Conservation (phyloP, 2,888 invertebrate genomes). For the Mallateleia sp. region DNA sequence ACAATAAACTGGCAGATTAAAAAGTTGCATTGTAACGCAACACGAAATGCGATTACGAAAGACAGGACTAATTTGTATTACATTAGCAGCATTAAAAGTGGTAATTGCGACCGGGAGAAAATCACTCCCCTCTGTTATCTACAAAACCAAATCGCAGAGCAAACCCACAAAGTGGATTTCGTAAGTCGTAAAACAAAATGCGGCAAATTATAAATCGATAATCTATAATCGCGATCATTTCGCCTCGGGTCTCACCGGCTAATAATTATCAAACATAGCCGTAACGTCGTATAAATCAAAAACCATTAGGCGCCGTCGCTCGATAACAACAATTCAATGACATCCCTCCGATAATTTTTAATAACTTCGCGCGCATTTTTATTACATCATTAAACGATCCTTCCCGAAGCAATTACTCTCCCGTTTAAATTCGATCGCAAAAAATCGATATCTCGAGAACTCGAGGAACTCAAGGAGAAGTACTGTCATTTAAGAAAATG, state of each 20-base stretch:
- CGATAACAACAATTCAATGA: conserved; percentile 34
- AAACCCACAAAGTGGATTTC: background rate
- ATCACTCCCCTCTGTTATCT: background rate
- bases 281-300: conserved; percentile 15
- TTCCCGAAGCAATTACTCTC: conserved; percentile 45
- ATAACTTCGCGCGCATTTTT: conserved; percentile 44
- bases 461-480: conserved; percentile 44
- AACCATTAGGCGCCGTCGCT: conserved; percentile 18
- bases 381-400: conserved; percentile 38
- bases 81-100: background rate
- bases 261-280: conserved; percentile 43
- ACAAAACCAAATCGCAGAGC: background rate
- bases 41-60: background rate
- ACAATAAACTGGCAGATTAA: background rate
- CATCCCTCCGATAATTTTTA: conserved; percentile 47
- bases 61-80: background rate
- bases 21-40: background rate
- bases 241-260: background rate
- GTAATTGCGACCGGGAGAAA: background rate
- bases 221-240: conserved; percentile 25
- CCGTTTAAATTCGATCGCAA: conserved; percentile 51
- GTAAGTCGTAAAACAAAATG: background rate
- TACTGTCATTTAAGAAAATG: conserved; percentile 75
- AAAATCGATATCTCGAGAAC: conserved; percentile 61
- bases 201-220: conserved; percentile 5